Conservation (phyloP, 1,140 invertebrate genomes). For the Lasioglossum baleicum region DNA sequence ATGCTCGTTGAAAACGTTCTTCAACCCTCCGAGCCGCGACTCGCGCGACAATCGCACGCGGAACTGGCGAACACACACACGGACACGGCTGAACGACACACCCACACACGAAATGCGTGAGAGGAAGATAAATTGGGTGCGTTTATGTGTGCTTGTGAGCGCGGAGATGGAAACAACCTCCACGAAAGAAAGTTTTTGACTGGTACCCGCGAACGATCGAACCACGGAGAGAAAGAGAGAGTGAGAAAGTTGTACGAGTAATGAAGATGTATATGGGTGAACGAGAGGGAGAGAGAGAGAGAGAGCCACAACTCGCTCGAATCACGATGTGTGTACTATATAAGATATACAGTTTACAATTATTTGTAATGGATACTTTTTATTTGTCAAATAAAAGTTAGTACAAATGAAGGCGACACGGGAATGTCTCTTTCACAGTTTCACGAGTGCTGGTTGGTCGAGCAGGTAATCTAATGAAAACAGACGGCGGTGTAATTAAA, state of each 20-base stretch:
- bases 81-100: slow-evolving; percentile 9
- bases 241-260: slow-evolving; percentile 22
- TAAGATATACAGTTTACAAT: slow-evolving; percentile 75
- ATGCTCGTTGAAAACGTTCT: no score
- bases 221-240: slow-evolving; percentile 42
- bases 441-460: no score
- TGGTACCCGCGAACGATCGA: slow-evolving; percentile 26
- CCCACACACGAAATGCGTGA: slow-evolving; percentile 42
- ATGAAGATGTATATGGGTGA: slow-evolving; percentile 40
- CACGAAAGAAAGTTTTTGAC: slow-evolving; percentile 28
- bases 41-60: slow-evolving; percentile 4
- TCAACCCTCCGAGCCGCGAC: no score
- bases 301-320: slow-evolving; percentile 62
- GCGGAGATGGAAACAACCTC: slow-evolving; percentile 6
- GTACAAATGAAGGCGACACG: slow-evolving; percentile 68
- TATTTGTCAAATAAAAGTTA: slow-evolving; percentile 78
- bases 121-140: slow-evolving; percentile 31
- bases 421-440: not conserved
- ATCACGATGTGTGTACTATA: slow-evolving; percentile 69
- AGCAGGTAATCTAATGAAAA: not conserved
- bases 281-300: slow-evolving; percentile 54
- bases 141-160: slow-evolving; percentile 32
- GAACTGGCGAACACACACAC: not conserved
- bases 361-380: slow-evolving; percentile 77
- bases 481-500: not conserved